Evolutionary conservation across 2,113 vertebrate species (phyloP).

Genomic region (Solea solea): DNA sequence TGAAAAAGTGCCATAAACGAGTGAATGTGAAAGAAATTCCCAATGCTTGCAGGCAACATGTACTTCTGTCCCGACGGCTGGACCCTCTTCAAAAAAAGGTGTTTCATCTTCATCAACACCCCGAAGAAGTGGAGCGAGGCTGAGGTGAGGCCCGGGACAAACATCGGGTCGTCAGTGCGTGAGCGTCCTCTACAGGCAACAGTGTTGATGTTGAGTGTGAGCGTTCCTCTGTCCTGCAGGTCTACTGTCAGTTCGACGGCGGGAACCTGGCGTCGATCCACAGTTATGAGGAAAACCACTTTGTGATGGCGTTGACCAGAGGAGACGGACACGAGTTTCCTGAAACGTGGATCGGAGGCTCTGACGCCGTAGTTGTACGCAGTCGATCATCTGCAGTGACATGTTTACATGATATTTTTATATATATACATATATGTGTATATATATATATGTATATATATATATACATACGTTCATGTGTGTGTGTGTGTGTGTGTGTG

Average conservation of each 20-base stretch:
- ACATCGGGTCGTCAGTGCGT: too few species aligned
- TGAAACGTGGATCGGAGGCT: slow-evolving; percentile 46
- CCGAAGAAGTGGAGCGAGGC: slow-evolving; percentile 47
- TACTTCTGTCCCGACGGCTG: slow-evolving; percentile 24
- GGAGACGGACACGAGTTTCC: slow-evolving; percentile 12
- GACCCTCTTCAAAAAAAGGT: not conserved
- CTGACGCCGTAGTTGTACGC: not conserved
- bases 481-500: not conserved
- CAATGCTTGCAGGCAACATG: fast-evolving
- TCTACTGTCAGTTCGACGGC: slow-evolving; percentile 42
- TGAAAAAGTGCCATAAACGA: too few species aligned
- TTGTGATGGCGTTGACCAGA: slow-evolving; percentile 39
- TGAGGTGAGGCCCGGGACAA: slow-evolving; percentile 37
- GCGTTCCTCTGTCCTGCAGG: slow-evolving; percentile 3
- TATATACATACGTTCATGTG: not conserved
- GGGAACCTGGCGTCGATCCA: slow-evolving; percentile 53
- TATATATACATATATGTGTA: too few species aligned
- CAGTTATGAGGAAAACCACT: slow-evolving; percentile 11
- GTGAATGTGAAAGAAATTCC: too few species aligned
- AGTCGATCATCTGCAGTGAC: not conserved
- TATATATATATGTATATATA: too few species aligned
- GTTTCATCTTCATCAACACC: slow-evolving; percentile 35
- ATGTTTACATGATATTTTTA: too few species aligned
- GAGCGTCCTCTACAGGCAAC: not conserved
- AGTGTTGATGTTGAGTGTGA: not conserved